These are phyloP conservation scores for Diaprepes abbreviatus DNA, from an alignment of 2,888 invertebrate species.

Conservation along the genomic window DNA sequence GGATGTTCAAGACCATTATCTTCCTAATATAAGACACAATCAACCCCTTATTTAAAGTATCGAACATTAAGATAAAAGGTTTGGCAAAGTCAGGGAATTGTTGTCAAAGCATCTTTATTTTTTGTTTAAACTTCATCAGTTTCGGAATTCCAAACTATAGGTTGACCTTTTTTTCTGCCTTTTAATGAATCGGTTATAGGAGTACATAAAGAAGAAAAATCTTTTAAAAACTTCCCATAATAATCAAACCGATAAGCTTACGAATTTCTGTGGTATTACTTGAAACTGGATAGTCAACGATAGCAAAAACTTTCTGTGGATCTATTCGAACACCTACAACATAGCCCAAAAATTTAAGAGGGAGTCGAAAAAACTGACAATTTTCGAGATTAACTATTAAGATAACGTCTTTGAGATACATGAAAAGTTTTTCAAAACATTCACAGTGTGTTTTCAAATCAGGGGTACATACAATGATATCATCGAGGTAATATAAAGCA, in stretches of 20 bases:
- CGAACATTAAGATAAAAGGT: slow-evolving; percentile 51
- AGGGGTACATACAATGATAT: no score
- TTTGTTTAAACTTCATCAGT: slow-evolving; percentile 38
- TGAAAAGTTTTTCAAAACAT: slow-evolving; percentile 35
- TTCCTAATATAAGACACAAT: slow-evolving; percentile 52
- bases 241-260: slow-evolving; percentile 39
- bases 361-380: slow-evolving; percentile 26
- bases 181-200: slow-evolving; percentile 44
- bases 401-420: slow-evolving; percentile 36
- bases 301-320: slow-evolving; percentile 17
- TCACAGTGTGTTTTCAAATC: slow-evolving; percentile 37
- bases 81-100: slow-evolving; percentile 50
- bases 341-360: slow-evolving; percentile 25
- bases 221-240: slow-evolving; percentile 37
- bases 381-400: slow-evolving; percentile 45
- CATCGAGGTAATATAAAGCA: no score
- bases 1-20: slow-evolving; percentile 46
- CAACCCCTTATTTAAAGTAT: slow-evolving; percentile 56
- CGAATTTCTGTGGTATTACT: slow-evolving; percentile 41
- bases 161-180: slow-evolving; percentile 47
- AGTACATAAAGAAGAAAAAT: slow-evolving; percentile 37
- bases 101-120: slow-evolving; percentile 47
- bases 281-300: slow-evolving; percentile 15
- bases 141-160: no score
- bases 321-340: slow-evolving; percentile 9